Percentiles rank a stretch among this genome's conserved stretches.
Evolutionary conservation across 2,113 vertebrate species (phyloP).

Genomic region (Origma solitaria): DNA sequence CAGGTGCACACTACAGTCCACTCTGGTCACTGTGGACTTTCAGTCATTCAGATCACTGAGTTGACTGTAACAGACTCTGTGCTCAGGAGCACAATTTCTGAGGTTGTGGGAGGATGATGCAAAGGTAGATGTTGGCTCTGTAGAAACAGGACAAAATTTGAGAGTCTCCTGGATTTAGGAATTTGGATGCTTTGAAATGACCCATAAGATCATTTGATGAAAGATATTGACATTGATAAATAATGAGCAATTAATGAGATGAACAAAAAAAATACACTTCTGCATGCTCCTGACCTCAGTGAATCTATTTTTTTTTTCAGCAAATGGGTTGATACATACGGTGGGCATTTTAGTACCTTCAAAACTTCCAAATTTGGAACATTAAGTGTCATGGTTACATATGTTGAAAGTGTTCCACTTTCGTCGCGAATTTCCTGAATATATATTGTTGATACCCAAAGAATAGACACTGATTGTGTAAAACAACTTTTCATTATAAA

Average conservation of each 20-base stretch:
- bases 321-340: not conserved
- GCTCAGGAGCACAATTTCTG: not conserved
- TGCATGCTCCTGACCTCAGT: not conserved
- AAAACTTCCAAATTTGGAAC: not conserved
- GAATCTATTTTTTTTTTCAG: not conserved
- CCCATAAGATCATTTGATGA: not conserved
- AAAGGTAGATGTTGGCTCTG: not conserved
- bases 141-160: not conserved
- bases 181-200: not conserved
- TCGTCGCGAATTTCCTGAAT: not conserved
- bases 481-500: not conserved
- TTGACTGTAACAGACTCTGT: not conserved
- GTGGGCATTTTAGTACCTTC: not conserved
- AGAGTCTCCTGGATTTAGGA: not conserved
- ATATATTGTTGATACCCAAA: not conserved
- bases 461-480: not conserved
- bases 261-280: not conserved
- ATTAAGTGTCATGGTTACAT: not conserved
- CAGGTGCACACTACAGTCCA: not conserved
- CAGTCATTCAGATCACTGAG: not conserved
- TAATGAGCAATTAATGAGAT: not conserved
- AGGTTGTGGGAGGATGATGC: not conserved
- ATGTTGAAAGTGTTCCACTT: not conserved
- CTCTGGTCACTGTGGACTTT: not conserved
- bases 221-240: not conserved